phyloP scores from a whole-genome alignment of 2,797 vertebrate genomes.

The Tympanoctomys barrerae region DNA sequence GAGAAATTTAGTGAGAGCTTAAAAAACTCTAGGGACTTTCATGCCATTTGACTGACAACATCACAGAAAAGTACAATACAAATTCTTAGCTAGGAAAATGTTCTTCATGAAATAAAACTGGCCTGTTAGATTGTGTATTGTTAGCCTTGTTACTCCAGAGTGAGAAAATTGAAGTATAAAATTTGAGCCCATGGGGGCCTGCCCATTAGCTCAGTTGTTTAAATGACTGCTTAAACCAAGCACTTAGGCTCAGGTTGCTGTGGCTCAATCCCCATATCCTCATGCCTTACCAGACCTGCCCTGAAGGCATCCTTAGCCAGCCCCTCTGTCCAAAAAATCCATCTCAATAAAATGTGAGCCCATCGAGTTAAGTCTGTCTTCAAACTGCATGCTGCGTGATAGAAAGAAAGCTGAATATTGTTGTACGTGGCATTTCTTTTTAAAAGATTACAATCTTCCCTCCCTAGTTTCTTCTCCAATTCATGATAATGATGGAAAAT shows the following conservation, averaged over 20 bases:
- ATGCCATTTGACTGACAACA: conserved; percentile 26
- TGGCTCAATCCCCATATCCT: too few species aligned
- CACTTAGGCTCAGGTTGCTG: too few species aligned
- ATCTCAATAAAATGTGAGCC: conserved; percentile 8
- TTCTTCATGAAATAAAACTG: conserved; percentile 33
- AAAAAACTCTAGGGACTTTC: conserved; percentile 57
- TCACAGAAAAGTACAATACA: conserved; percentile 51
- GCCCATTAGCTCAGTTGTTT: too few species aligned
- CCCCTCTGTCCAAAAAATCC: too few species aligned
- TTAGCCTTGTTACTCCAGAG: conserved; percentile 80
- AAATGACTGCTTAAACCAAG: too few species aligned
- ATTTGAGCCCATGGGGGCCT: background rate
- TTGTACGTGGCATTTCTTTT: conserved; percentile 75
- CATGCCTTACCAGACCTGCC: too few species aligned
- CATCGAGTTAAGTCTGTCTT: conserved; percentile 33
- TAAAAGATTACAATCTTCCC: conserved; percentile 73
- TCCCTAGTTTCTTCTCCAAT: conserved; percentile 68
- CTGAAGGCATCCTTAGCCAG: too few species aligned
- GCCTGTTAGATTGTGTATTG: background rate
- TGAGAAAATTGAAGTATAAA: conserved; percentile 49
- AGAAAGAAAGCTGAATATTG: background rate
- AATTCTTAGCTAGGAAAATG: conserved; percentile 31
- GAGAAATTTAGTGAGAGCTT: conserved; percentile 4
- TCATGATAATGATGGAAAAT: background rate
- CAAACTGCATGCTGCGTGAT: background rate